Evolutionary conservation across 1,140 invertebrate species (phyloP).

Genomic region (Eumeta japonica): DNA sequence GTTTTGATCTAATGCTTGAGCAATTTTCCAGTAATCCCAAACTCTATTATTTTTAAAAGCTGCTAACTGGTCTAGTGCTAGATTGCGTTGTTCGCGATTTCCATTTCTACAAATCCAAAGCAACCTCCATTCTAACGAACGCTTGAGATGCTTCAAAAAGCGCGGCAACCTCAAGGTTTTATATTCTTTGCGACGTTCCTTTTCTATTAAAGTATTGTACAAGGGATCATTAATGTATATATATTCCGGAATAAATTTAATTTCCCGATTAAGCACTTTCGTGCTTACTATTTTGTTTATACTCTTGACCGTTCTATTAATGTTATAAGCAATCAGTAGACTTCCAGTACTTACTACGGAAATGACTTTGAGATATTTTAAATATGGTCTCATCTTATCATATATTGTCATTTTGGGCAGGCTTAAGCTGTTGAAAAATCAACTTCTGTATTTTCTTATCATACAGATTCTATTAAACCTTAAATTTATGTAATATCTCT

Average conservation of each 20-base stretch:
- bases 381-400: conserved; percentile 35
- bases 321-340: conserved; percentile 28
- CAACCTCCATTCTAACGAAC: conserved; percentile 39
- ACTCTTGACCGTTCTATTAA: conserved; percentile 24
- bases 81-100: conserved; percentile 36
- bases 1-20: conserved; percentile 65
- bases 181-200: conserved; percentile 23
- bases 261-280: conserved; percentile 37
- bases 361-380: conserved; percentile 28
- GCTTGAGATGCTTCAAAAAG: conserved; percentile 44
- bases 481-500: no score
- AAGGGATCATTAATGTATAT: conserved; percentile 46
- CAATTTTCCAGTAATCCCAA: conserved; percentile 65
- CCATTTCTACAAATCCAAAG: conserved; percentile 45
- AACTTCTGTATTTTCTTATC: no score
- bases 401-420: no score
- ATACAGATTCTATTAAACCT: no score
- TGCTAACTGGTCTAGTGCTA: conserved; percentile 40
- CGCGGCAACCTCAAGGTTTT: conserved; percentile 25
- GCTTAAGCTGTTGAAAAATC: conserved; percentile 18
- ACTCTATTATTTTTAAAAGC: conserved; percentile 41
- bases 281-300: conserved; percentile 34
- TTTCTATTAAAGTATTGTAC: conserved; percentile 26
- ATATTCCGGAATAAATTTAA: conserved; percentile 35
- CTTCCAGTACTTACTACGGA: conserved; percentile 23